Conservation (phyloP, 2,797 vertebrate genomes). For the Mormyrus proboscirostris region DNA sequence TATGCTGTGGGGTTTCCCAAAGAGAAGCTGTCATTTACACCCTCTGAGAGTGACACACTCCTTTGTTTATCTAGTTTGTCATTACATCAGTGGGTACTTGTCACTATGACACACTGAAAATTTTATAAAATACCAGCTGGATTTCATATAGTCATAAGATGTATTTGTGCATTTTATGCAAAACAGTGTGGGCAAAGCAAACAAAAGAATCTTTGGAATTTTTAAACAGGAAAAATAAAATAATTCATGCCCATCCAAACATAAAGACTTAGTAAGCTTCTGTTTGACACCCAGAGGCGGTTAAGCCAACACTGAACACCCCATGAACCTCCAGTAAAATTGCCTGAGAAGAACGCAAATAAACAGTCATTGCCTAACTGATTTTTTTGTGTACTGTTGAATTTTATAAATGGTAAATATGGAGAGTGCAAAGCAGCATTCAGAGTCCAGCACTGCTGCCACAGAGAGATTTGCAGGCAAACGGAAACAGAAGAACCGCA, state of each 20-base stretch:
- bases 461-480: constrained; percentile 41
- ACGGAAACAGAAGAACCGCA: constrained; percentile 25
- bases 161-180: not conserved
- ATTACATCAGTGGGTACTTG: not conserved
- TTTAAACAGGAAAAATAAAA: not conserved
- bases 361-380: not conserved
- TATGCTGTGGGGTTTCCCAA: not conserved
- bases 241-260: not conserved
- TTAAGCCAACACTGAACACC: not conserved
- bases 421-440: constrained; percentile 32
- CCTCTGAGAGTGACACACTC: not conserved
- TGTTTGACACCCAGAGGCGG: not conserved
- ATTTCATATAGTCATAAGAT: not conserved
- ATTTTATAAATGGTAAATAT: constrained; percentile 3
- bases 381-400: not conserved
- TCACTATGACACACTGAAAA: not conserved
- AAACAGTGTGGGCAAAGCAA: not conserved
- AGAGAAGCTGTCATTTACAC: not conserved
- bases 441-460: constrained; percentile 27
- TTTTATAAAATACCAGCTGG: not conserved
- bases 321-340: not conserved
- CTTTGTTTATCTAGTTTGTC: not conserved
- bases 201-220: not conserved
- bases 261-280: not conserved
- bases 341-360: not conserved